phyloP scores from a whole-genome alignment of 2,113 vertebrate genomes.

The Trematocara macrostoma region DNA sequence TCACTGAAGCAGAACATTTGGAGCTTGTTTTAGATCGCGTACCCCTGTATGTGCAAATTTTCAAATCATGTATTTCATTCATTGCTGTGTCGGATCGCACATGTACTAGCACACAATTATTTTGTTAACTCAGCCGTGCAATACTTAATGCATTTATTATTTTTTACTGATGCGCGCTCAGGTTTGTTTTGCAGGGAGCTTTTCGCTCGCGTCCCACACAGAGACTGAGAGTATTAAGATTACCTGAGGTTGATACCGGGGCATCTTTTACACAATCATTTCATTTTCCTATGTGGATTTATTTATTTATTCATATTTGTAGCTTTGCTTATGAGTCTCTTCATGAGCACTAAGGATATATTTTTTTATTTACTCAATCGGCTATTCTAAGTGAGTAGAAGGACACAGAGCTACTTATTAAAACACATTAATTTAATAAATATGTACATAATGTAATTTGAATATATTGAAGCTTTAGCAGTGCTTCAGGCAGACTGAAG shows the following conservation, averaged over 20 bases:
- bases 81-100: background rate
- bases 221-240: constrained; percentile 19
- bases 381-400: background rate
- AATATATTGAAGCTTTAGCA: background rate
- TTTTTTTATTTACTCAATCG: background rate
- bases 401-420: background rate
- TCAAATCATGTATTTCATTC: background rate
- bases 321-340: background rate
- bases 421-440: background rate
- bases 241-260: background rate
- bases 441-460: background rate
- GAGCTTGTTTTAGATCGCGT: background rate
- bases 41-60: background rate
- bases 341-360: background rate
- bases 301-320: constrained; percentile 13
- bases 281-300: background rate
- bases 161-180: background rate
- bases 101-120: background rate
- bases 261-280: constrained; percentile 1
- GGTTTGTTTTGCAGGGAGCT: constrained; percentile 4
- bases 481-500: background rate
- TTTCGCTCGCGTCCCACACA: background rate
- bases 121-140: background rate
- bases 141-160: constrained; percentile 3
- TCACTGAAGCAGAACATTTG: constrained; percentile 7